Evolutionary conservation across 2,888 invertebrate species (phyloP), one percentile per base, ranked within the genome.

Genomic region (Cryptocephalus moraei): DNA sequence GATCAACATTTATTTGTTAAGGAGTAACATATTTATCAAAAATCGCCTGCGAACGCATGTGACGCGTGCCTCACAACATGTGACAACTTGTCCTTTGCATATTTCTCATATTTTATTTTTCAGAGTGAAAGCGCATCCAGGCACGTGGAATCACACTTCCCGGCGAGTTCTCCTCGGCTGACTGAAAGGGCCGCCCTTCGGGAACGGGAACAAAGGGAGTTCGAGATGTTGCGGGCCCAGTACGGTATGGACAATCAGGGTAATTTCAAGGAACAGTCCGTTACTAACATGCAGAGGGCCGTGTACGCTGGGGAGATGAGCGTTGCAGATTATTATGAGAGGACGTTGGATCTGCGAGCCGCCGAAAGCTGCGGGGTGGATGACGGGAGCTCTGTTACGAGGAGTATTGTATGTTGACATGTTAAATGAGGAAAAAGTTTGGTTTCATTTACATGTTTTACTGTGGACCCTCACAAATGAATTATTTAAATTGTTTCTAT

Each of bases 161-260:
- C 63, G 63, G 76, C 77, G 44, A 73, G 75, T 12, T 71, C 74
- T 8, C 73, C 73, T 0, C 68, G 69, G 1, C 62, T 67, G 11
- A 58, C 67, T 1, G 68, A 83, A 52, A 74, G 78, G 50, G 85
- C 86, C 62, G 86, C 85, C 0, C 78, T 84, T 57, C 77, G 80
- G 56, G 76, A 81, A 53, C 74, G 86, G 22, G 89, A 90, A 62
- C 84, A 88, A 62, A 78, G 83, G 41, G 89, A 90, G 66, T 90
- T 90, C 66, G 86, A 88, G 62, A 71, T 87, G 69, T 66, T 90
- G 34, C 72, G 84, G 64, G 89, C 88, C 1, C 87, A 89, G 65
- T 91, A 90, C 62, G 91, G 91, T 1, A 91, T 91, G 91, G 89
- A 89, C 63, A 86, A 87, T 65, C 86, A 88, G 60, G 87, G 86